Conservation (phyloP, 2,888 invertebrate species). For the Omphaloscelis lunosa region DNA sequence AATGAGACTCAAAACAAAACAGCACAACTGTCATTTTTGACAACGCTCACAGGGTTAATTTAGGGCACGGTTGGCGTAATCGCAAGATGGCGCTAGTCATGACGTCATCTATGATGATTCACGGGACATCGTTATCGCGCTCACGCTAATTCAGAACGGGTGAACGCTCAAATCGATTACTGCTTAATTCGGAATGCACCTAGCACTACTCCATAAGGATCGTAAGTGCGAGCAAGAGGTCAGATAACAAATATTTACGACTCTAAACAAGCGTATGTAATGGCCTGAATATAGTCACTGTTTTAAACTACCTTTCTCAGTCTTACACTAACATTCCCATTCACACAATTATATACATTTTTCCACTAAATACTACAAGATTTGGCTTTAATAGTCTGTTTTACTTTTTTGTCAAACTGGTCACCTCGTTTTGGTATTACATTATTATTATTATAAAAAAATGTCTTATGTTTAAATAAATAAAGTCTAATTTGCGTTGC, state of each 20-base stretch:
- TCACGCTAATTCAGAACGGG: too few relatives aligned
- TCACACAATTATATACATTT: constrained; percentile 67
- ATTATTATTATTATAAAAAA: constrained; percentile 57
- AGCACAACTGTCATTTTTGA: too few relatives aligned
- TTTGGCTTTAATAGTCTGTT: constrained; percentile 68
- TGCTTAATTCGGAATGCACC: too few relatives aligned
- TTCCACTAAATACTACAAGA: constrained; percentile 67
- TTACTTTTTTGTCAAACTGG: constrained; percentile 78
- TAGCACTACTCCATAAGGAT: neutral
- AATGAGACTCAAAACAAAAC: too few relatives aligned
- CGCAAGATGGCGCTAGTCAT: too few relatives aligned
- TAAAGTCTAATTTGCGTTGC: constrained; percentile 50
- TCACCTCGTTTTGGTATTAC: constrained; percentile 85
- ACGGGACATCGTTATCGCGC: too few relatives aligned
- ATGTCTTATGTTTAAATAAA: constrained; percentile 67
- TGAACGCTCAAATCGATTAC: too few relatives aligned
- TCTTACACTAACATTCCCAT: constrained; percentile 47
- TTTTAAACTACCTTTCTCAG: constrained; percentile 43
- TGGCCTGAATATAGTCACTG: neutral
- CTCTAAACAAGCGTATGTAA: neutral
- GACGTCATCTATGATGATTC: too few relatives aligned
- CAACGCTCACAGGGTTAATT: too few relatives aligned
- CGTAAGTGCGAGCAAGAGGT: neutral
- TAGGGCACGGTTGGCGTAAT: too few relatives aligned
- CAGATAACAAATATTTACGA: neutral